These are phyloP conservation scores for Agrilus cyanescens DNA, from an alignment of 2,888 invertebrate genomes.

Conservation along the genomic window DNA sequence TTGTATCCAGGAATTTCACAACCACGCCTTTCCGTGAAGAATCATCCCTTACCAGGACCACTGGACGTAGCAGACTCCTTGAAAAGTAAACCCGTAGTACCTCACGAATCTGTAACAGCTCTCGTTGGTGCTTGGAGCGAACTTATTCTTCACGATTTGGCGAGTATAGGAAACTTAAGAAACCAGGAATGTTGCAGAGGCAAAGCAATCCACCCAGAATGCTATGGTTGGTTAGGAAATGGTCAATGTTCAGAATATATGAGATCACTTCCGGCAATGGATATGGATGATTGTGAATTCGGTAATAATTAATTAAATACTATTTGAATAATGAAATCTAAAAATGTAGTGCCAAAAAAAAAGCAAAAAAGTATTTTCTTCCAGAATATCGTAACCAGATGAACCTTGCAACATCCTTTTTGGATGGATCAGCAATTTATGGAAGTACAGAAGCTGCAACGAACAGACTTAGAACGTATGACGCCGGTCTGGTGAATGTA, in stretches of 20 bases:
- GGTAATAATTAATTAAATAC: constrained; percentile 37
- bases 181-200: constrained; percentile 37
- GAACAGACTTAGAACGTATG: constrained; percentile 56
- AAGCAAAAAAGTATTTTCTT: constrained; percentile 7
- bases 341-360: constrained; percentile 3
- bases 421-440: constrained; percentile 76
- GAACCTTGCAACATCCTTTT: constrained; percentile 71
- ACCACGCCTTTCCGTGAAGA: constrained; percentile 40
- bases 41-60: constrained; percentile 51
- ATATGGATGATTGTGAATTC: constrained; percentile 49
- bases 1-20: constrained; percentile 33
- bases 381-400: constrained; percentile 67
- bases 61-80: constrained; percentile 45
- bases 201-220: constrained; percentile 40
- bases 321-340: constrained; percentile 8
- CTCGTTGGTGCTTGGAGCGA: constrained; percentile 73
- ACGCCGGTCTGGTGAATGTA: constrained; percentile 57
- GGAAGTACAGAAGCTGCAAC: constrained; percentile 63
- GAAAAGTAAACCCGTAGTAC: constrained; percentile 42
- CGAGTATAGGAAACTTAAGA: constrained; percentile 50
- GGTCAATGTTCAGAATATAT: constrained; percentile 52
- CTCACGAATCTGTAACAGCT: constrained; percentile 66
- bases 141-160: constrained; percentile 59
- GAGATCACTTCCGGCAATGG: constrained; percentile 56
- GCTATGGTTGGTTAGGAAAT: constrained; percentile 38